These are phyloP conservation scores for Melinaea marsaeus DNA, from an alignment of 2,888 invertebrate species.

Conservation along the genomic window DNA sequence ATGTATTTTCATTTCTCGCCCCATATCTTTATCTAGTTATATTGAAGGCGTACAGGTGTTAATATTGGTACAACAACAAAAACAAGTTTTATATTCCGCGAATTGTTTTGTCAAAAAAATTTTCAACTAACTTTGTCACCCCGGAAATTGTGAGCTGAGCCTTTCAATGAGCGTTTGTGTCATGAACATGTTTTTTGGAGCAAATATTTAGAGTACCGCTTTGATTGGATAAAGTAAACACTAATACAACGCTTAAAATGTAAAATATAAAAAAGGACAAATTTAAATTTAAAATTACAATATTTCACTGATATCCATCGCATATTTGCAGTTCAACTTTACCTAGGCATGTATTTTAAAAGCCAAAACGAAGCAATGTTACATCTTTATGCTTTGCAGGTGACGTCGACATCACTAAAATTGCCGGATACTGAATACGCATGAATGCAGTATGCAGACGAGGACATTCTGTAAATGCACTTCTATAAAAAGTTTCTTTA, in stretches of 20 bases:
- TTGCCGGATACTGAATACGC: slow-evolving; percentile 7
- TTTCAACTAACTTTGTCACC: slow-evolving; percentile 22
- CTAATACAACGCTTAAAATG: not conserved
- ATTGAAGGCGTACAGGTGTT: not conserved
- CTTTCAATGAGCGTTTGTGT: slow-evolving; percentile 18
- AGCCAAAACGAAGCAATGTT: not conserved
- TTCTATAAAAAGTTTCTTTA: slow-evolving; percentile 5
- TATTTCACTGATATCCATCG: not conserved
- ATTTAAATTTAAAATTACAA: not conserved
- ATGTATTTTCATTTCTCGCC: not conserved
- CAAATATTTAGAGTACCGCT: not conserved
- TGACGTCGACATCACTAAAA: slow-evolving; percentile 6
- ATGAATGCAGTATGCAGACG: slow-evolving; percentile 8
- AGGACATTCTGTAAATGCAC: slow-evolving; percentile 6
- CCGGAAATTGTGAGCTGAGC: slow-evolving; percentile 16
- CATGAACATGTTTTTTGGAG: not conserved
- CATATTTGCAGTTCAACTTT: not conserved
- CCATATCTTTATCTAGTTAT: not conserved
- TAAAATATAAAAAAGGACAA: not conserved
- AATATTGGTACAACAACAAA: slow-evolving; percentile 5
- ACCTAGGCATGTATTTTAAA: not conserved
- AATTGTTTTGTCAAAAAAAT: slow-evolving; percentile 18
- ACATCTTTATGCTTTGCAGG: slow-evolving; percentile 4
- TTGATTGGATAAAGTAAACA: not conserved
- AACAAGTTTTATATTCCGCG: slow-evolving; percentile 3